These are phyloP conservation scores for Entosphenus tridentatus DNA, from an alignment of 2,113 vertebrate species.

Conservation along the genomic window DNA sequence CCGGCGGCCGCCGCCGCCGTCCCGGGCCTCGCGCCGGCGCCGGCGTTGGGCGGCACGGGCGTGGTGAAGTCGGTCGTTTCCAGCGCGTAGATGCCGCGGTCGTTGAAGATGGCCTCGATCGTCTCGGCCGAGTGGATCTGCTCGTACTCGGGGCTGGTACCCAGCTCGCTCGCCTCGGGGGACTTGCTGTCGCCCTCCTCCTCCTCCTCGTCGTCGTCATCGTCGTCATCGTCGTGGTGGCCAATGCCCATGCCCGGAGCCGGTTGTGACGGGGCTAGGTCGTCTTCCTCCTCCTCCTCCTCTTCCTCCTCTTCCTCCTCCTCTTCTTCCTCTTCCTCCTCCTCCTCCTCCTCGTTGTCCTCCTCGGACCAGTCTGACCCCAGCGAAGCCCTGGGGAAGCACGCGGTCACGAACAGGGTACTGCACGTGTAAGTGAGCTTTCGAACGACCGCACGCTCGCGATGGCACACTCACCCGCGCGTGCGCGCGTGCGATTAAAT, in stretches of 20 bases:
- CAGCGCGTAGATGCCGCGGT: slow-evolving; percentile 4
- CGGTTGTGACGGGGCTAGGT: no score
- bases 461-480: no score
- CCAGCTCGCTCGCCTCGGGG: background rate
- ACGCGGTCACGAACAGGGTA: no score
- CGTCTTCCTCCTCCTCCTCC: no score
- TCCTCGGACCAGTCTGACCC: slow-evolving; percentile 3
- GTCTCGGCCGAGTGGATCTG: background rate
- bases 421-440: no score
- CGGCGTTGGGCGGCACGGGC: background rate
- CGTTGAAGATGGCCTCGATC: slow-evolving; percentile 1
- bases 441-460: no score
- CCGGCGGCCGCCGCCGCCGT: background rate
- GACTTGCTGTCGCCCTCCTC: background rate
- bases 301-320: no score
- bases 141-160: slow-evolving; percentile 3
- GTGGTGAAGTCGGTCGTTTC: slow-evolving; percentile 4
- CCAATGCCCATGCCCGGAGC: no score
- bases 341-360: background rate
- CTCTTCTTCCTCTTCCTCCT: no score
- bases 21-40: background rate
- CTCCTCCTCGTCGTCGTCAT: no score
- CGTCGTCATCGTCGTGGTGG: no score
- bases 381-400: background rate
- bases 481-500: no score